phyloP scores from a whole-genome alignment of 1,140 invertebrate genomes.

The Drosophila lacteicornis region DNA sequence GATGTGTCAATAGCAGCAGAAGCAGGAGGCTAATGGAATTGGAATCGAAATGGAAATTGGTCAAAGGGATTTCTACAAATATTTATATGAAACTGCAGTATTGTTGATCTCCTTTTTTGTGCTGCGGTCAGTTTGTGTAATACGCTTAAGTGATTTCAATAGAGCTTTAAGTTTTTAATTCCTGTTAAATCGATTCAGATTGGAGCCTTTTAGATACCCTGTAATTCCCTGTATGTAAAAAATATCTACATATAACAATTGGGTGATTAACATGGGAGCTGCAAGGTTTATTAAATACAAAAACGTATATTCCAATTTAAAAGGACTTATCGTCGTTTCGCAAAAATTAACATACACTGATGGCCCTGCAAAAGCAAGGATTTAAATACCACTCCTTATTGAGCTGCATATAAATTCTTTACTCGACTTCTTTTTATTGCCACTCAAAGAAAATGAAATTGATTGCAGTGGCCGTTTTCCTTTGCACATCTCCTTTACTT shows the following conservation, averaged over 20 bases:
- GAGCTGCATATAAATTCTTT: slow-evolving; percentile 13
- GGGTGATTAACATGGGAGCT: neutral
- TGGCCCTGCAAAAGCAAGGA: neutral
- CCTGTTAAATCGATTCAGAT: neutral
- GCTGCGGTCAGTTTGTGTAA: slow-evolving; percentile 17
- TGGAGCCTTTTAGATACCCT: neutral
- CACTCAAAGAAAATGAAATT: slow-evolving; percentile 44
- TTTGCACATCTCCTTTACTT: slow-evolving; percentile 1
- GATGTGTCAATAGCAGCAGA: slow-evolving; percentile 57
- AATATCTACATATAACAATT: too few species aligned
- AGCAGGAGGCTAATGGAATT: slow-evolving; percentile 61
- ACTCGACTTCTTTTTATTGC: slow-evolving; percentile 19
- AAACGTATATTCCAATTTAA: neutral
- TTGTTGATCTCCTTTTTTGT: slow-evolving; percentile 22
- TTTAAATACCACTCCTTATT: slow-evolving; percentile 8
- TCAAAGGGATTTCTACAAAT: slow-evolving; percentile 53
- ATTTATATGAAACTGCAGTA: slow-evolving; percentile 54
- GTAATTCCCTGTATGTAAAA: neutral
- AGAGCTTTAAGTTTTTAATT: neutral
- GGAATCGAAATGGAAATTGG: slow-evolving; percentile 59
- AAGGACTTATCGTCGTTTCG: neutral
- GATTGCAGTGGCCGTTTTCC: slow-evolving; percentile 20
- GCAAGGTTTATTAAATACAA: neutral
- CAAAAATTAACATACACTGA: neutral
- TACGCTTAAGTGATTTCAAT: slow-evolving; percentile 25